phyloP scores from a whole-genome alignment of 1,140 invertebrate genomes.

The Drosophila santomea region DNA sequence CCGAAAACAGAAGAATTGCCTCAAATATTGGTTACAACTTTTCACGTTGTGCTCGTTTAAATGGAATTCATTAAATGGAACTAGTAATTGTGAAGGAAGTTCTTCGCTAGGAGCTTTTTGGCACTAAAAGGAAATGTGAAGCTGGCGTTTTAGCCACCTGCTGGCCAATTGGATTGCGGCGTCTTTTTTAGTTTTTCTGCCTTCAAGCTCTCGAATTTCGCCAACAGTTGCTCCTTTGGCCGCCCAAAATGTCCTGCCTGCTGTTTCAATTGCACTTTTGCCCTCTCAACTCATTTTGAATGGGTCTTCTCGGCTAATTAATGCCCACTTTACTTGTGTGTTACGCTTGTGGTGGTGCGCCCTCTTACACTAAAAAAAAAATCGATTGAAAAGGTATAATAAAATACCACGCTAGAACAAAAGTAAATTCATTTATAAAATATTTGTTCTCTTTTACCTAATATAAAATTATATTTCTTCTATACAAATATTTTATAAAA shows the following conservation, averaged over 20 bases:
- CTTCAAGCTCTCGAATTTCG: slow-evolving; percentile 55
- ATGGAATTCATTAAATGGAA: neutral
- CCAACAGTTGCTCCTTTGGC: slow-evolving; percentile 34
- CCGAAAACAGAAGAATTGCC: slow-evolving; percentile 55
- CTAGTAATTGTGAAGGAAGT: neutral
- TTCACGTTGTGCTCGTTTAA: neutral
- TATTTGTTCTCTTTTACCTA: too few species aligned
- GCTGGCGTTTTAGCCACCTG: slow-evolving; percentile 51
- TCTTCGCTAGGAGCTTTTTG: neutral
- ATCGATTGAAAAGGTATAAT: neutral
- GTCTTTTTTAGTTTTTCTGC: slow-evolving; percentile 20
- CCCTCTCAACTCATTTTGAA: slow-evolving; percentile 47
- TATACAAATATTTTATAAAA: too few species aligned
- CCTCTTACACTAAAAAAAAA: slow-evolving; percentile 1
- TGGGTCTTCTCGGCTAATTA: slow-evolving; percentile 70
- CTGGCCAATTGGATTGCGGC: slow-evolving; percentile 63
- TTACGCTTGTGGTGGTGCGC: slow-evolving; percentile 7
- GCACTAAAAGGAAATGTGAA: neutral
- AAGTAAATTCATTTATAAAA: too few species aligned
- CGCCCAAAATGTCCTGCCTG: slow-evolving; percentile 48
- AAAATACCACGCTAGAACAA: too few species aligned
- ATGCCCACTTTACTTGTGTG: slow-evolving; percentile 61
- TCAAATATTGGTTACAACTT: neutral
- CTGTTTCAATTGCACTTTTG: slow-evolving; percentile 74
- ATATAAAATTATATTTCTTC: too few species aligned